These are phyloP conservation scores for Heteronetta atricapilla DNA, from an alignment of 2,113 vertebrate genomes.

Conservation along the genomic window DNA sequence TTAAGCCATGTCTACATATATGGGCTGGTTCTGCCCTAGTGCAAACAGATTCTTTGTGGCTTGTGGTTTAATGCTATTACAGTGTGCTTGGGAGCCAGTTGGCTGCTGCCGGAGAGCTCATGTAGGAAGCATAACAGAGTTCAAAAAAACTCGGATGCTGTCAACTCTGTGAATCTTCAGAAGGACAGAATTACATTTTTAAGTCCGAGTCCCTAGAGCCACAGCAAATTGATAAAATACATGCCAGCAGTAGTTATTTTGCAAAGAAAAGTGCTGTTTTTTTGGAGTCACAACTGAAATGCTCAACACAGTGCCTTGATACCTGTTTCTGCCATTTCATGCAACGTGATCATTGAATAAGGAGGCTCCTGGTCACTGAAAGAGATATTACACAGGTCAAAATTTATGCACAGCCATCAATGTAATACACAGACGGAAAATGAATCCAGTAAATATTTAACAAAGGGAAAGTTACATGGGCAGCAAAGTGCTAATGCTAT, in stretches of 20 bases:
- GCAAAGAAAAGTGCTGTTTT: not conserved
- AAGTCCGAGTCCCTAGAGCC: not conserved
- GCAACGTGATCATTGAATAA: constrained; percentile 99
- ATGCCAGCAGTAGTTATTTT: not conserved
- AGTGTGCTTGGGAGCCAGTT: not conserved
- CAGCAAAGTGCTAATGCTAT: not conserved
- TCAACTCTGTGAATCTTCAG: not conserved
- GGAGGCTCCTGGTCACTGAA: constrained; percentile 99
- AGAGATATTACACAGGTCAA: constrained; percentile 75
- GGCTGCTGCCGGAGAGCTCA: not conserved
- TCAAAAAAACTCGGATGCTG: not conserved
- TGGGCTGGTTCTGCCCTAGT: not conserved
- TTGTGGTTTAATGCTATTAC: not conserved
- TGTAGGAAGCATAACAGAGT: rapidly evolving
- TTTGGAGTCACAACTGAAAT: constrained; percentile 1
- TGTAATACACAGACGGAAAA: not conserved
- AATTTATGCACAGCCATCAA: not conserved
- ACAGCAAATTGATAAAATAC: not conserved
- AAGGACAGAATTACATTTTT: not conserved
- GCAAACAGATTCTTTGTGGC: not conserved
- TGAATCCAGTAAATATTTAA: not conserved
- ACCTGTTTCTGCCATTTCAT: constrained; percentile 99
- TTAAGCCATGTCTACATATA: rapidly evolving
- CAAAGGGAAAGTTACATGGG: not conserved
- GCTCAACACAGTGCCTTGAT: constrained; percentile 63